These are phyloP conservation scores for Porites australiensis DNA, from an alignment of 64 coral and sea anemone genomes.

Conservation along the genomic window DNA sequence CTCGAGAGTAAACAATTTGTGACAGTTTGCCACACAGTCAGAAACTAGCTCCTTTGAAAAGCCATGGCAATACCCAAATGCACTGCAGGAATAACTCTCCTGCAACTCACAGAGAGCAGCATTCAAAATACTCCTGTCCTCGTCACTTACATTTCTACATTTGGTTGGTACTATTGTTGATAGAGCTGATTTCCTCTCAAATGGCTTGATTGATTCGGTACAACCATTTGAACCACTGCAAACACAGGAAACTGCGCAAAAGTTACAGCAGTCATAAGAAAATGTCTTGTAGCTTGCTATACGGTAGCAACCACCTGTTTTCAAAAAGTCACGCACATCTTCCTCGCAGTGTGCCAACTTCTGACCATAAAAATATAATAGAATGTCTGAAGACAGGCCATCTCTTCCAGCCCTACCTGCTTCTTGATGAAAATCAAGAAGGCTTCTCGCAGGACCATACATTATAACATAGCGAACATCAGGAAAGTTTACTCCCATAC, in stretches of 20 bases:
- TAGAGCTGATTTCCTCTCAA: conserved; percentile 3
- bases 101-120: conserved; percentile 11
- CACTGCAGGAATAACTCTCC: conserved; percentile 2
- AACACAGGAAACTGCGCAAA: conserved; percentile 13
- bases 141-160: conserved; percentile 9
- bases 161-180: background rate
- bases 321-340: conserved; percentile 60
- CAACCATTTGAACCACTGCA: background rate
- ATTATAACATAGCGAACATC: conserved; percentile 14
- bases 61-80: conserved; percentile 62
- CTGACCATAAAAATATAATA: conserved; percentile 63
- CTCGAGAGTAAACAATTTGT: conserved; percentile 49
- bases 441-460: background rate
- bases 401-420: conserved; percentile 40
- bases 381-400: conserved; percentile 6
- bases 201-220: background rate
- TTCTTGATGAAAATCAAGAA: conserved; percentile 45
- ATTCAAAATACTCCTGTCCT: background rate
- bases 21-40: conserved; percentile 45
- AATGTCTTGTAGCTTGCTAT: conserved; percentile 53
- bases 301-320: conserved; percentile 37
- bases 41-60: conserved; percentile 68
- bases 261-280: conserved; percentile 51
- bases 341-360: conserved; percentile 55
- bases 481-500: conserved; percentile 13